Evolutionary conservation across 2,888 invertebrate species (phyloP).

Genomic region (Cephus sareptanus): DNA sequence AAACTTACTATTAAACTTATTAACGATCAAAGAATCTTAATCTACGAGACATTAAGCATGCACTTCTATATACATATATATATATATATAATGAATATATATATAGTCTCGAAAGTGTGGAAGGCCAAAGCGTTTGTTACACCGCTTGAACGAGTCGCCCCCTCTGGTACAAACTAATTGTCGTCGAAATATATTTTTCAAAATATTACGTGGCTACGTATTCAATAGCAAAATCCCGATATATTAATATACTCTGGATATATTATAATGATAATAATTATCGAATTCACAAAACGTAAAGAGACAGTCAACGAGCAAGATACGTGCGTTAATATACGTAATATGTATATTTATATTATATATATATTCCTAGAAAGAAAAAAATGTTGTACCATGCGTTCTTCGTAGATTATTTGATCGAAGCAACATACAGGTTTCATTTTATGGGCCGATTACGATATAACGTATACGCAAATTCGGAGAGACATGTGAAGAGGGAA

Average conservation of each 20-base stretch:
- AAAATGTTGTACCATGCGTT: slow-evolving; percentile 39
- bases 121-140: slow-evolving; percentile 34
- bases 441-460: slow-evolving; percentile 29
- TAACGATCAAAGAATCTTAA: neutral
- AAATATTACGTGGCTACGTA: neutral
- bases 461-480: slow-evolving; percentile 18
- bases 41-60: neutral
- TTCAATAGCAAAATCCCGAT: slow-evolving; percentile 3
- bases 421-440: slow-evolving; percentile 33
- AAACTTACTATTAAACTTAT: neutral
- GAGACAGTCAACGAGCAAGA: slow-evolving; percentile 45
- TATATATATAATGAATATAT: slow-evolving; percentile 4
- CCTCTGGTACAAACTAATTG: neutral
- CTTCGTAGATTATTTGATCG: slow-evolving; percentile 41
- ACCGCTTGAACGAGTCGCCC: slow-evolving; percentile 13
- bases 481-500: neutral
- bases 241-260: slow-evolving; percentile 22
- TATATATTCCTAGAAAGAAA: slow-evolving; percentile 30
- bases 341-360: neutral
- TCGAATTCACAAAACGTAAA: slow-evolving; percentile 30
- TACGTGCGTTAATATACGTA: slow-evolving; percentile 40
- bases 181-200: neutral
- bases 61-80: neutral
- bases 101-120: slow-evolving; percentile 26
- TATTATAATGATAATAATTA: slow-evolving; percentile 31